Percentiles rank a stretch among this genome's conserved stretches.
These are phyloP conservation scores for Gambusia yucatana DNA, from an alignment of 2,797 vertebrate species.

Conservation along the genomic window DNA sequence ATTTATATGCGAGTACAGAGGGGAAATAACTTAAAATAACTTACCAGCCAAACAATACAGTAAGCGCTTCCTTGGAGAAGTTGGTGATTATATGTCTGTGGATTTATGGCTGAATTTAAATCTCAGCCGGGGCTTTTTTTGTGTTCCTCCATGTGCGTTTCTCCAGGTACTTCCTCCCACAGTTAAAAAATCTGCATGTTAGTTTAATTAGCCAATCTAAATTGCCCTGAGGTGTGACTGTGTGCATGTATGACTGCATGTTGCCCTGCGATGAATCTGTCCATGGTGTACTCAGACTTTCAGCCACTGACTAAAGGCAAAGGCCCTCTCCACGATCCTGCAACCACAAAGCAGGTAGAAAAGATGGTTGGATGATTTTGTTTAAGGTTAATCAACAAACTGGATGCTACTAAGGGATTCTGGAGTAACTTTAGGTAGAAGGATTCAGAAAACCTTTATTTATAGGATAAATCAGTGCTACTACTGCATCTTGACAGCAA, in stretches of 20 bases:
- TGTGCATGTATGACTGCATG: not conserved
- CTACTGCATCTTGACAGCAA: not conserved
- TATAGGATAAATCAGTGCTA: not conserved
- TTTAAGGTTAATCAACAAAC: not conserved
- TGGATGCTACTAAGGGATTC: not conserved
- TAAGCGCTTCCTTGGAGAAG: slow-evolving; percentile 1
- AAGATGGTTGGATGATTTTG: not conserved
- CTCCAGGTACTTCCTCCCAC: not conserved
- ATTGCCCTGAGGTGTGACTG: not conserved
- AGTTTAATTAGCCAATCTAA: not conserved
- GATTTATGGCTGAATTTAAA: not conserved
- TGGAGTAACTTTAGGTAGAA: not conserved
- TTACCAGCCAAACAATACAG: slow-evolving; percentile 21
- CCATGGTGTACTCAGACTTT: not conserved
- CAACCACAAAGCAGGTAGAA: not conserved
- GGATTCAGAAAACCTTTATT: not conserved
- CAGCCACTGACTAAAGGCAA: not conserved
- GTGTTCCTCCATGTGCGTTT: not conserved
- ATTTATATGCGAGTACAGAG: slow-evolving; percentile 16
- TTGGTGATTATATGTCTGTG: not conserved
- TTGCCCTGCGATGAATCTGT: not conserved
- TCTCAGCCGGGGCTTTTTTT: not conserved
- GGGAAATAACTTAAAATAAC: slow-evolving; percentile 10
- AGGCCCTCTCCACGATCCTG: not conserved
- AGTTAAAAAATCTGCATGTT: not conserved